These are phyloP conservation scores for Myzus persicae DNA, from an alignment of 1,140 invertebrate species.

Conservation along the genomic window DNA sequence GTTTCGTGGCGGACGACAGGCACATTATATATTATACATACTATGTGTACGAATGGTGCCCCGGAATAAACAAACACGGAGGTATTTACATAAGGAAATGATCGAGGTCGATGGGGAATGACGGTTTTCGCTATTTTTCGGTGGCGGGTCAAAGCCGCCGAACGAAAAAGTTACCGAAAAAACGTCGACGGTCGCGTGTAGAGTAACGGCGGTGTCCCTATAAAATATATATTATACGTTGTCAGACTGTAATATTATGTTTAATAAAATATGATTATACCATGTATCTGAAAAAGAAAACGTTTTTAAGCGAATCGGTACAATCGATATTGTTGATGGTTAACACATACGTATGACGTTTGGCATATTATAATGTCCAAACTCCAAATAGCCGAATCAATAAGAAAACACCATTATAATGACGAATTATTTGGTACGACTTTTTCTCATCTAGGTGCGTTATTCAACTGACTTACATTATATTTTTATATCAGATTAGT, in stretches of 20 bases:
- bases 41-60: background rate
- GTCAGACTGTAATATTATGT: background rate
- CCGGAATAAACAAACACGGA: background rate
- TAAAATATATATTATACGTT: background rate
- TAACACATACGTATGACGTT: background rate
- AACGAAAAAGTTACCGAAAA: background rate
- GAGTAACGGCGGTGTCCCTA: background rate
- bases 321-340: background rate
- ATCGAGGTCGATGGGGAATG: background rate
- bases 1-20: background rate
- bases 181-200: constrained; percentile 9
- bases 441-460: no score
- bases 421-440: no score
- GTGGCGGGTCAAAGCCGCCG: background rate
- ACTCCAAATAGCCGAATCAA: background rate
- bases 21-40: background rate
- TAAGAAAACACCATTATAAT: background rate
- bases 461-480: no score
- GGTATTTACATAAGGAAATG: background rate
- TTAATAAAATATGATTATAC: background rate
- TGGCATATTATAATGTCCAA: background rate
- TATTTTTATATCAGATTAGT: no score
- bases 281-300: background rate
- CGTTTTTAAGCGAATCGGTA: background rate
- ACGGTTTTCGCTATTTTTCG: background rate